Evolutionary conservation across 2,888 invertebrate genomes (phyloP).

Genomic region (Caenorhabditis sp.): DNA sequence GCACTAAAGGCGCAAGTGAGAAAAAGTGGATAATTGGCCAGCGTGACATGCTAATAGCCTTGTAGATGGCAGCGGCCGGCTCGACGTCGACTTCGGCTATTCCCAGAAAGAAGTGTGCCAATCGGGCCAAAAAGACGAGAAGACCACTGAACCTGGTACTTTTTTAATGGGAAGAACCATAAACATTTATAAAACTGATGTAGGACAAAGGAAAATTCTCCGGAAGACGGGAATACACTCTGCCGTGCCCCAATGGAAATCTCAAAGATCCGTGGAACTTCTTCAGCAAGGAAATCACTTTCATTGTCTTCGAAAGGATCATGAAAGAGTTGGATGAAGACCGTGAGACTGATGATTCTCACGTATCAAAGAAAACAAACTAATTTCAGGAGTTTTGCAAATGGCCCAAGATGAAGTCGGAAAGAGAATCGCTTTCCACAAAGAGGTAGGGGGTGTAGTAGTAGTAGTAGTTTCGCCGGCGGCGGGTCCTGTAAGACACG

Average conservation of each 20-base stretch:
- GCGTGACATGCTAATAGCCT: too few species aligned
- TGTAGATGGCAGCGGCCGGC: background rate
- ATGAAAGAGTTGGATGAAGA: too few species aligned
- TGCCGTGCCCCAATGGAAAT: background rate
- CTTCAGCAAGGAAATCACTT: constrained; percentile 1
- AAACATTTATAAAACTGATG: too few species aligned
- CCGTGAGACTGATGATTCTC: too few species aligned
- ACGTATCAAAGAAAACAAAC: constrained; percentile 2
- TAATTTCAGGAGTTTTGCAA: too few species aligned
- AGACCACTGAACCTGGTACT: too few species aligned
- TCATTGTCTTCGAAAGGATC: background rate
- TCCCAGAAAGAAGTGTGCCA: background rate
- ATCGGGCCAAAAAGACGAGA: background rate
- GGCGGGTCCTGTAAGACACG: too few species aligned
- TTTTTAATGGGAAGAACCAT: too few species aligned
- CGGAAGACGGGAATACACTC: background rate
- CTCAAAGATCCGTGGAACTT: constrained; percentile 15
- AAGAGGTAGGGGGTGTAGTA: constrained; percentile 3
- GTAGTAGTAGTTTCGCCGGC: too few species aligned
- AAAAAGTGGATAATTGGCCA: too few species aligned
- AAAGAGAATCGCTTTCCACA: constrained; percentile 16
- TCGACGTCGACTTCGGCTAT: background rate
- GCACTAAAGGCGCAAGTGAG: constrained; percentile 12
- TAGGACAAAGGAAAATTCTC: background rate
- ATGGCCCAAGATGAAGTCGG: constrained; percentile 10